Conservation (phyloP, 2,113 vertebrate species). For the Syngnathus typhle region DNA sequence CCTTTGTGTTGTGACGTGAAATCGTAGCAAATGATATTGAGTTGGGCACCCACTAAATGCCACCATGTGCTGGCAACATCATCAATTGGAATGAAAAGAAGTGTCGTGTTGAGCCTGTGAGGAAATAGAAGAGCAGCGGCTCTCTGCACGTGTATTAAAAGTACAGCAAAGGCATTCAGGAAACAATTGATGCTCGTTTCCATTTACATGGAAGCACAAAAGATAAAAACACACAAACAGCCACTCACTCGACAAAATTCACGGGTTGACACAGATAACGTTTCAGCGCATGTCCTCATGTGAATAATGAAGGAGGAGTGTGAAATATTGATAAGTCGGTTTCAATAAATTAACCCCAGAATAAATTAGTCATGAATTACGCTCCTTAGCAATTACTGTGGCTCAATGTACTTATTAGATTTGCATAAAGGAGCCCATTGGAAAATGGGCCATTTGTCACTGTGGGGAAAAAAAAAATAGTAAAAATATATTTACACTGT, state of each 20-base stretch:
- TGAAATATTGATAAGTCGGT: constrained; percentile 67
- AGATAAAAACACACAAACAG: constrained; percentile 3
- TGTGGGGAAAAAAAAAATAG: not conserved
- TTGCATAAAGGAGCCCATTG: constrained; percentile 37
- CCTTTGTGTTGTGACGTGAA: not conserved
- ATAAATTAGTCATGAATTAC: constrained; percentile 67
- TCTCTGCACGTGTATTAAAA: constrained; percentile 29
- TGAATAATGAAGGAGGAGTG: constrained; percentile 62
- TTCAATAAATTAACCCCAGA: constrained; percentile 68
- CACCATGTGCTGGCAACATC: not conserved
- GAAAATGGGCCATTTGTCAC: constrained; percentile 33
- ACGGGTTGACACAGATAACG: constrained; percentile 64
- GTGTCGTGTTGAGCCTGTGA: not conserved
- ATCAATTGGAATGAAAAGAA: not conserved
- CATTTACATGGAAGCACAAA: not conserved
- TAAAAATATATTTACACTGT: not conserved
- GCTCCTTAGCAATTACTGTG: constrained; percentile 60
- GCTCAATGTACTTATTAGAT: constrained; percentile 45
- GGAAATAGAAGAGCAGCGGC: constrained; percentile 5
- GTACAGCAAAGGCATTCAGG: not conserved
- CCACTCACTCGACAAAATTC: constrained; percentile 25
- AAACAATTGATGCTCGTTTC: not conserved
- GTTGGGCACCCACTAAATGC: not conserved
- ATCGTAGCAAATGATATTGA: not conserved
- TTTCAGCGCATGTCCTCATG: constrained; percentile 53